Evolutionary conservation across 2,113 vertebrate genomes (phyloP), one percentile per base, ranked within the genome.

Genomic region (Atractosteus spatula): DNA sequence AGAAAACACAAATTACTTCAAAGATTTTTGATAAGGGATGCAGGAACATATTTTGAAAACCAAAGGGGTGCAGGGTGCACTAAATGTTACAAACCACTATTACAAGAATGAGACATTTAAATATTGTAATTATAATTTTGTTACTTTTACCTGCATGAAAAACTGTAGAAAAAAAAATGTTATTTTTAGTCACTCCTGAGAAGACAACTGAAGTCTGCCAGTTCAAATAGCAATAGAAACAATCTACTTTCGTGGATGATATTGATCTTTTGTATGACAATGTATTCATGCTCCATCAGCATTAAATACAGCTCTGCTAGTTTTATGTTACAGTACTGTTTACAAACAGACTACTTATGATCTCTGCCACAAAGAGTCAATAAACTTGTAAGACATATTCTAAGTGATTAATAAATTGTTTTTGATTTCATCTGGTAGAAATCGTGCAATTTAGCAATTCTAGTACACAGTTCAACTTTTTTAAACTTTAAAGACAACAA

Each of bases 271-370:
- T 59, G 73, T 61, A 78, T 81, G 83, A 80, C 76, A 86, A 76
- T 62, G 57, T 78, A 62, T 75, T 85, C 80, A 79, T 71, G 71
- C 76, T 70, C 81, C 80, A 82, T 86, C 81, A 84, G 81, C 76
- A 70, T 74, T 71, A 72, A 80, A 80, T 82, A 80, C 43, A 12
- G 74, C 81, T 81, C 69, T 73, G 73, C 78, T 66, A 71, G 74
- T 71, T 87, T 90, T 78, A 62, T 80, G 81, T 86, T 87, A 80
- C 83, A 69, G 71, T 71, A 71, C 55, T 85, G 84, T 89, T 84
- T 86, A 86, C 86, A 88, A 89, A 89, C 85, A 87, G 71, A 6
- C 29, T 29, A n/a, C 65, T 47, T 62, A 11, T n/a, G 55, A 66
- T 74, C 16, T 61, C 67, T 61, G 42, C 68, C 56, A 54, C 4